Evolutionary conservation across 1,140 invertebrate species (phyloP).

Genomic region (Armadillidium nasatum): DNA sequence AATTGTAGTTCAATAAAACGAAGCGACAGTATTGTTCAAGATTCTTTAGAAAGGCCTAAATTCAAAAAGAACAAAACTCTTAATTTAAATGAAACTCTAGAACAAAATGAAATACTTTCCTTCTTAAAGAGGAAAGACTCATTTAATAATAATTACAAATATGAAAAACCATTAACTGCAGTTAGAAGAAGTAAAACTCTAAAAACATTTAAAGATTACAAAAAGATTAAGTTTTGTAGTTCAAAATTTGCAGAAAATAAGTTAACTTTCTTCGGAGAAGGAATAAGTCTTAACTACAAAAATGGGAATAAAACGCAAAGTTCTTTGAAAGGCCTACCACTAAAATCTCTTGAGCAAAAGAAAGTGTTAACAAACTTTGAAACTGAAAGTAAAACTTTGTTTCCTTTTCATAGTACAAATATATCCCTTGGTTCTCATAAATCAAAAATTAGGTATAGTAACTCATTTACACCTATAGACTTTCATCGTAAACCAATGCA

Average conservation of each 20-base stretch:
- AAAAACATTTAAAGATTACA: background rate
- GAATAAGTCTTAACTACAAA: background rate
- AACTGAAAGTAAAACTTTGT: background rate
- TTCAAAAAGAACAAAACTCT: background rate
- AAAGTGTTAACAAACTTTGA: background rate
- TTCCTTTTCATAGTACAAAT: background rate
- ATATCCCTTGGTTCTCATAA: background rate
- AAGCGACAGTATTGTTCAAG: background rate
- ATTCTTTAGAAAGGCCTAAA: background rate
- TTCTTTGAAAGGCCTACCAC: background rate
- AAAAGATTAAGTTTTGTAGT: background rate
- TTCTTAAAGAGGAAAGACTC: background rate
- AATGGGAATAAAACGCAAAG: background rate
- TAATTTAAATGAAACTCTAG: background rate
- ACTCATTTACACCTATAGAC: background rate
- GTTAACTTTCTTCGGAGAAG: conserved; percentile 1
- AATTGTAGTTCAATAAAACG: background rate
- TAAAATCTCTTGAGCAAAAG: background rate
- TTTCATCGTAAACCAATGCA: background rate
- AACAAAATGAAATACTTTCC: background rate
- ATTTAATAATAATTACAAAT: background rate
- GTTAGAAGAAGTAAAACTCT: background rate
- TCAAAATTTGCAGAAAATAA: background rate
- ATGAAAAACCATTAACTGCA: background rate
- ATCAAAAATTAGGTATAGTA: background rate